Evolutionary conservation across 2,888 invertebrate species (phyloP).

Genomic region (Lottia gigantea): DNA sequence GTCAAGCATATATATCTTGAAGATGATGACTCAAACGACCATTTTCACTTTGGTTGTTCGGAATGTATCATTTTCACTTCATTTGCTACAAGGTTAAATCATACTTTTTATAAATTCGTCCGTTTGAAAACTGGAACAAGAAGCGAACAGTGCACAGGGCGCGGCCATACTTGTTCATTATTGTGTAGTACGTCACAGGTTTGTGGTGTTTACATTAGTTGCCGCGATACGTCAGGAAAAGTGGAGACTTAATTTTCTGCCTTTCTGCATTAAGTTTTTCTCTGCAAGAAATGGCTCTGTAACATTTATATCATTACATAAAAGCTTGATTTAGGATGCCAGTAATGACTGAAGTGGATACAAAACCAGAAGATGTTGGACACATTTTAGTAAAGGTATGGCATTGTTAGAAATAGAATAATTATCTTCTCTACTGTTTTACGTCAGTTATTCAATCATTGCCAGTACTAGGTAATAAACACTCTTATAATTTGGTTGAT

Average conservation of each 20-base stretch:
- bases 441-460: too few species aligned
- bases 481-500: too few species aligned
- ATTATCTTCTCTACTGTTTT: too few species aligned
- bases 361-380: slow-evolving; percentile 61
- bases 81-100: background rate
- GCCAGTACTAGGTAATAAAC: too few species aligned
- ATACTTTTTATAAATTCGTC: slow-evolving; percentile 48
- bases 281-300: background rate
- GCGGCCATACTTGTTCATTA: slow-evolving; percentile 42
- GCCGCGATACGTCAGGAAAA: slow-evolving; percentile 37
- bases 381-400: slow-evolving; percentile 64
- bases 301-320: background rate
- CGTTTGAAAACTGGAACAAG: slow-evolving; percentile 40
- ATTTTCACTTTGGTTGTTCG: too few species aligned
- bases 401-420: slow-evolving; percentile 7
- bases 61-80: too few species aligned
- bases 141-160: slow-evolving; percentile 51
- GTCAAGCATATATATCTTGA: too few species aligned
- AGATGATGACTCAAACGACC: too few species aligned
- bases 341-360: slow-evolving; percentile 55
- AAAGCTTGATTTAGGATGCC: slow-evolving; percentile 18
- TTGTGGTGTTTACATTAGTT: slow-evolving; percentile 46
- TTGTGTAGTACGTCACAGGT: slow-evolving; percentile 49
- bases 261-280: background rate
- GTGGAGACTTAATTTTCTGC: background rate